phyloP scores from a whole-genome alignment of 2,797 vertebrate species.

The Cossypha niveicapilla region DNA sequence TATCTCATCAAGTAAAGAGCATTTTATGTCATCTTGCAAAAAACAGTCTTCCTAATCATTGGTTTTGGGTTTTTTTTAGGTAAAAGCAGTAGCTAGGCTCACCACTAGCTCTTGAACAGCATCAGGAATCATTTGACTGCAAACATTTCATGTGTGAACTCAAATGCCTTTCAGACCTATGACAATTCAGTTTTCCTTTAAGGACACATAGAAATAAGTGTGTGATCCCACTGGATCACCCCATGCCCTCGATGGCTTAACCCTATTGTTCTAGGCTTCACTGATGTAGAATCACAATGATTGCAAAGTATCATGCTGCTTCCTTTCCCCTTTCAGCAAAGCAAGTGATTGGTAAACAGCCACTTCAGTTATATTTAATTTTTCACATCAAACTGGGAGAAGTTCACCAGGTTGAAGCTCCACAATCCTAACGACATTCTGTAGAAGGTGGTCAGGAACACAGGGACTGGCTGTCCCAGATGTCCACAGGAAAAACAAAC shows the following conservation, averaged over 20 bases:
- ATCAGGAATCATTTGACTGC: not conserved
- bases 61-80: not conserved
- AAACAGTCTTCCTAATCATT: not conserved
- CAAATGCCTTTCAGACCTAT: not conserved
- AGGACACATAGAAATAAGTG: not conserved
- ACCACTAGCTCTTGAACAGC: not conserved
- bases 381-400: not conserved
- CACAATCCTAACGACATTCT: not conserved
- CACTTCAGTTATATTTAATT: not conserved
- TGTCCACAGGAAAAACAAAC: not conserved
- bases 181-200: not conserved
- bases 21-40: not conserved
- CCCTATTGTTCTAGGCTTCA: not conserved
- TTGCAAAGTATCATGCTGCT: accelerated
- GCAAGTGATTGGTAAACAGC: not conserved
- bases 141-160: not conserved
- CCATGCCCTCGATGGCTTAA: accelerated
- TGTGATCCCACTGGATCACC: not conserved
- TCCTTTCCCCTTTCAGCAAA: not conserved
- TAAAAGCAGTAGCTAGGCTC: not conserved
- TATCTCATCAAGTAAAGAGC: not conserved
- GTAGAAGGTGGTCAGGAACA: not conserved
- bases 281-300: not conserved
- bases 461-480: not conserved
- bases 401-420: not conserved